Evolutionary conservation across 2,888 invertebrate species (phyloP), one percentile per base, ranked within the genome.

Genomic region (Cerastoderma edule): DNA sequence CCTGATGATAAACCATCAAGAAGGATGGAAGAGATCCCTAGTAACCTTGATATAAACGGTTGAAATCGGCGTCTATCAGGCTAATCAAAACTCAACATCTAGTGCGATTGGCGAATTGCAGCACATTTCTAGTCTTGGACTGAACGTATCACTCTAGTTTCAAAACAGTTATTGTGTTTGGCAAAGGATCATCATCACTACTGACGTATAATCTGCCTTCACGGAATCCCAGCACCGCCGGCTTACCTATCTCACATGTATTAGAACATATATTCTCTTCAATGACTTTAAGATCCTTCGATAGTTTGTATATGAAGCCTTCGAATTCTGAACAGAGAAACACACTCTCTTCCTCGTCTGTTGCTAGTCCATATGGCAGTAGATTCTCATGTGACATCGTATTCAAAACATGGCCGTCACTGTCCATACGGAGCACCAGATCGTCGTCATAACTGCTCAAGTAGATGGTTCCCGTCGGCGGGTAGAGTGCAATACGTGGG

Each of bases 371-470:
- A 28, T 57, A 57, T 4, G 57, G 57, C 6, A 57, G 10, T 5
- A 57, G 28, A n/a, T n/a, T n/a, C n/a, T n/a, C n/a, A n/a, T n/a
- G n/a, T n/a, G n/a, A n/a, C n/a, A n/a, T n/a, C n/a, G n/a, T n/a
- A 2, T 57, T 16, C 22, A 32, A 57, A 1, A 57, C 32, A 19
- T 32, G 1, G n/a, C 57, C 57, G 22, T 28, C 6, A 13, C 32
- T 4, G n/a, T 57, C 33, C 57, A 57, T 57, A 32, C 19, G 4
- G 22, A 57, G n/a, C 2, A 57, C 33, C 22, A n/a, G 1, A 33
- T 33, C n/a, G 22, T 57, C 57, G 22, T 57, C 57, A 32, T 57
- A 57, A 32, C 57, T 57, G n/a, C 57, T 33, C 33, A 57, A 16
- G 33, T 57, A 57, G 6, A 57, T 16, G n/a, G 57, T 57, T 32